Percentiles rank a stretch among this genome's conserved stretches.
Evolutionary conservation across 2,113 vertebrate species (phyloP).

Genomic region (Podocnemis expansa): DNA sequence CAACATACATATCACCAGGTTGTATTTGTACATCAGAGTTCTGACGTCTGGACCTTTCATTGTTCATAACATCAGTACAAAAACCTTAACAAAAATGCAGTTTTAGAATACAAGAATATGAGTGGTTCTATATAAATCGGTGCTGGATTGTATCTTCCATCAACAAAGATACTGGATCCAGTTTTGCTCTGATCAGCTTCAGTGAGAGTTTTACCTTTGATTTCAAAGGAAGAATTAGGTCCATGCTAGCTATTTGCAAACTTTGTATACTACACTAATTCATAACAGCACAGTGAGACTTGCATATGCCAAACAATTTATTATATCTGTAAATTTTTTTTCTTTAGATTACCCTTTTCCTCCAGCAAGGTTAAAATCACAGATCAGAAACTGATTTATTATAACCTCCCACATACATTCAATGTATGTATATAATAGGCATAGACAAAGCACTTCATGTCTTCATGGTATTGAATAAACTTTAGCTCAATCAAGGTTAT

Average conservation of each 20-base stretch:
- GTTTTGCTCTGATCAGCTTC: neutral
- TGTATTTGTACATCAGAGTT: neutral
- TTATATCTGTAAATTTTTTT: neutral
- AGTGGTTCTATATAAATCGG: neutral
- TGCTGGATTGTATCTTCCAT: neutral
- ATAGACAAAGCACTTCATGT: neutral
- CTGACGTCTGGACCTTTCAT: neutral
- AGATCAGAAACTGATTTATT: neutral
- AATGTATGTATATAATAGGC: neutral
- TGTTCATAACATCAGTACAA: conserved; percentile 8
- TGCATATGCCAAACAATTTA: rapidly evolving
- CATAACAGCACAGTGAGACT: rapidly evolving
- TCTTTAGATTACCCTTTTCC: neutral
- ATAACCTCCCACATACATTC: neutral
- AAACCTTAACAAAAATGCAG: neutral
- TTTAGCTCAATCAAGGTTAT: neutral
- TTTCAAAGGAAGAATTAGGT: neutral
- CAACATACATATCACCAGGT: neutral
- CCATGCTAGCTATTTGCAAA: rapidly evolving
- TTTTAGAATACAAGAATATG: neutral
- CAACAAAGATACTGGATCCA: neutral
- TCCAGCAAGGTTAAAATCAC: neutral
- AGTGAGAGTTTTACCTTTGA: neutral
- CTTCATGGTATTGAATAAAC: neutral
- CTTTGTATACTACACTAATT: neutral